Conservation (phyloP, 2,113 vertebrate genomes). For the Procapra przewalskii region DNA sequence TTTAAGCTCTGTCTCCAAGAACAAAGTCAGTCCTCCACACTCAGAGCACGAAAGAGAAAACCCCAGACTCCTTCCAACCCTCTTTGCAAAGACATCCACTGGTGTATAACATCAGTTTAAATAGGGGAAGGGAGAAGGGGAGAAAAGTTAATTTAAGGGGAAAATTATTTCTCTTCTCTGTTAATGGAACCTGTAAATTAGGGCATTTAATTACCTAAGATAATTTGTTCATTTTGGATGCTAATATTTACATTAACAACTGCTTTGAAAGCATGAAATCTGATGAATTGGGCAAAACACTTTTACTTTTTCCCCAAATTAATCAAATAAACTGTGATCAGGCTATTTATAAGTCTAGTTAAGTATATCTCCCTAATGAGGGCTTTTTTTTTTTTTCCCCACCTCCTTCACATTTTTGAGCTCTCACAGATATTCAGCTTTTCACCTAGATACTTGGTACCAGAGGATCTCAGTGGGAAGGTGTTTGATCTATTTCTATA, state of each 20-base stretch:
- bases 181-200: conserved; percentile 63
- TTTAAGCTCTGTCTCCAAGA: not conserved
- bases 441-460: conserved; percentile 77
- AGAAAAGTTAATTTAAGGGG: conserved; percentile 67
- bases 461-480: conserved; percentile 74
- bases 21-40: not conserved
- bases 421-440: conserved; percentile 70
- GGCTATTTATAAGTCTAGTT: conserved; percentile 83
- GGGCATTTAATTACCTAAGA: conserved; percentile 76
- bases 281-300: conserved; percentile 74
- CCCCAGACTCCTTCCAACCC: not conserved
- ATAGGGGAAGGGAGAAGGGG: conserved; percentile 26
- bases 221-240: conserved; percentile 51
- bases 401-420: conserved; percentile 58
- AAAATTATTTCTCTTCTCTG: conserved; percentile 26
- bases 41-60: not conserved
- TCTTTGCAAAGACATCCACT: not conserved
- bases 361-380: conserved; percentile 73
- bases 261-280: conserved; percentile 63
- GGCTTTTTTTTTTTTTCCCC: conserved; percentile 26
- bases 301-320: conserved; percentile 78
- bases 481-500: conserved; percentile 83
- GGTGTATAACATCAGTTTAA: conserved; percentile 12
- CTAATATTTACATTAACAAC: conserved; percentile 70
- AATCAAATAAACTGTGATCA: conserved; percentile 73